These are phyloP conservation scores for Delphinapterus leucas DNA, from an alignment of 2,113 vertebrate species.

Conservation along the genomic window DNA sequence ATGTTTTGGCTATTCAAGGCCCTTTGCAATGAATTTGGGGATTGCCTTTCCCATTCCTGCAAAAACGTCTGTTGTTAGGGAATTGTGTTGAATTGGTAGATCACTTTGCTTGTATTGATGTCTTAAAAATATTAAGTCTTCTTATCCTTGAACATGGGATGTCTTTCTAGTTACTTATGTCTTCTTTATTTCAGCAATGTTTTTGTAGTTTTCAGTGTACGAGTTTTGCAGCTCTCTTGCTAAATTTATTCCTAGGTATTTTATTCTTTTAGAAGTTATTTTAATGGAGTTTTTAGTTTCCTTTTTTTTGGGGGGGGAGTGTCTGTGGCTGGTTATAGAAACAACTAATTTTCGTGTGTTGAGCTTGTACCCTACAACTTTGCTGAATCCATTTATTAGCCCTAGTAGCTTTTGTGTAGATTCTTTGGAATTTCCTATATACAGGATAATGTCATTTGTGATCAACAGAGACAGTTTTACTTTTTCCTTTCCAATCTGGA, in stretches of 20 bases:
- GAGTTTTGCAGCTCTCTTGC: not conserved
- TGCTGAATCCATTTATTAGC: not conserved
- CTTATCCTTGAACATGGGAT: not conserved
- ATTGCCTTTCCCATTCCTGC: not conserved
- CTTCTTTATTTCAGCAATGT: not conserved
- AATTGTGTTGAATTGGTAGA: not conserved
- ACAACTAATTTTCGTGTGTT: not conserved
- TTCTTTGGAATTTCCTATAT: not conserved
- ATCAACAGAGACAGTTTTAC: not conserved
- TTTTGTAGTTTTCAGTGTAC: not conserved
- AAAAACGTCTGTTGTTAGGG: not conserved
- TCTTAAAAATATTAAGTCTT: not conserved
- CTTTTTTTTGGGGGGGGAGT: not conserved
- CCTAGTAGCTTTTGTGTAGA: not conserved
- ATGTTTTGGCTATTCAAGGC: not conserved
- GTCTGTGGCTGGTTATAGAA: not conserved
- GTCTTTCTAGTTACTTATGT: not conserved
- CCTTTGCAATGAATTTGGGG: not conserved
- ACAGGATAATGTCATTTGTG: not conserved
- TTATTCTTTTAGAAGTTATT: not conserved
- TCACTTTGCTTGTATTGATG: not conserved
- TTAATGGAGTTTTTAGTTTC: constrained; percentile 9
- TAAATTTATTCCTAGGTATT: not conserved
- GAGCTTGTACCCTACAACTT: not conserved
- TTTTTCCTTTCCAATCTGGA: not conserved